A percentile compares a stretch with the other conserved stretches of the same genome.
These are phyloP conservation scores for Chaetodon trifasciatus DNA, from an alignment of 2,797 vertebrate species.

Conservation along the genomic window DNA sequence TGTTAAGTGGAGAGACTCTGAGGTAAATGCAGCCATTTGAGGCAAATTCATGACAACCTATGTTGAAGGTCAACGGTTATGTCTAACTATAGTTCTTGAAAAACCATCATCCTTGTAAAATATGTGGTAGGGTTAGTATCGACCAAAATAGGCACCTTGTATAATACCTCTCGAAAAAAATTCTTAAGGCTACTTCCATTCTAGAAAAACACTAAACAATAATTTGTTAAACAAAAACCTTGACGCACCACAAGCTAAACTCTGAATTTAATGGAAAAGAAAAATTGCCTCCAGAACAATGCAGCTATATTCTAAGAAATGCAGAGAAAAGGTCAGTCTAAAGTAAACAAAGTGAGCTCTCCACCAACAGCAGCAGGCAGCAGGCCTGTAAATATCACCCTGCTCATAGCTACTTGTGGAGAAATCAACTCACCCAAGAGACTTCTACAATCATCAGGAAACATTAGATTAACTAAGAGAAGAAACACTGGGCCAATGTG, in stretches of 20 bases:
- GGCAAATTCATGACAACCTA: constrained; percentile 18
- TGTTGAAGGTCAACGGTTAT: constrained; percentile 5
- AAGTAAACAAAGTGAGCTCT: constrained; percentile 23
- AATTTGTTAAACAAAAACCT: constrained; percentile 3
- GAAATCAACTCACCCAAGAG: constrained; percentile 53
- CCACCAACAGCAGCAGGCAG: constrained; percentile 16
- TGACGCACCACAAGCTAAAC: constrained; percentile 1
- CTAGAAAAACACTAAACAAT: constrained; percentile 1
- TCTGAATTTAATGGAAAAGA: not conserved
- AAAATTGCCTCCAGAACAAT: constrained; percentile 14
- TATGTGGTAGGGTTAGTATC: not conserved
- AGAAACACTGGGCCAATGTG: constrained; percentile 1
- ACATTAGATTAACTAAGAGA: constrained; percentile 12
- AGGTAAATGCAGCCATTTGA: constrained; percentile 41
- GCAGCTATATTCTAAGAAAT: constrained; percentile 19
- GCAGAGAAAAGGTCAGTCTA: constrained; percentile 28
- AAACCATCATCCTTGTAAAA: constrained; percentile 3
- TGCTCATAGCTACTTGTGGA: constrained; percentile 18
- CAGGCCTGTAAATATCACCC: constrained; percentile 17
- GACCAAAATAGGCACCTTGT: not conserved
- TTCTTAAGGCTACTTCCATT: not conserved
- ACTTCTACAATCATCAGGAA: constrained; percentile 47
- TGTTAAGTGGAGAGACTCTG: constrained; percentile 46
- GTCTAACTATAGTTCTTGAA: not conserved
- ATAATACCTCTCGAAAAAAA: not conserved